Percentiles rank a stretch among this genome's conserved stretches.
phyloP scores from a whole-genome alignment of 2,888 invertebrate genomes.

The Cerceris ruficornis region DNA sequence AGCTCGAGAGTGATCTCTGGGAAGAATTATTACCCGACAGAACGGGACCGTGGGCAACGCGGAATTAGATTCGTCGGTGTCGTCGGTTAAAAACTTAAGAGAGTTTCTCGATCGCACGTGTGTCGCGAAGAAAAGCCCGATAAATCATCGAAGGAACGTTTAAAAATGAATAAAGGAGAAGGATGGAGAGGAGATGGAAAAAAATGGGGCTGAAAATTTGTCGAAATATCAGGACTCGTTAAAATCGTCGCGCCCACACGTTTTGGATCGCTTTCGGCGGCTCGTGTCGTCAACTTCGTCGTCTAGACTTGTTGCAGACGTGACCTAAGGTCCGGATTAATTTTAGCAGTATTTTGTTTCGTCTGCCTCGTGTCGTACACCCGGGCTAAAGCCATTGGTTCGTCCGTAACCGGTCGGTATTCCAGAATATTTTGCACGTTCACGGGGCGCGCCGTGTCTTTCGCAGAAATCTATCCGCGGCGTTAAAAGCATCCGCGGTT shows the following conservation, averaged over 20 bases:
- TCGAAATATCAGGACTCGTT: slow-evolving; percentile 52
- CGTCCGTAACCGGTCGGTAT: slow-evolving; percentile 44
- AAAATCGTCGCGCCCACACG: slow-evolving; percentile 55
- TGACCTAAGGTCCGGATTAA: slow-evolving; percentile 76
- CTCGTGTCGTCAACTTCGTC: slow-evolving; percentile 55
- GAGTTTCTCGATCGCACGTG: not conserved
- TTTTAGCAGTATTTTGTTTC: slow-evolving; percentile 78
- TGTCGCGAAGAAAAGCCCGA: not conserved
- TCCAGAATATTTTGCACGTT: slow-evolving; percentile 59
- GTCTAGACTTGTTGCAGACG: slow-evolving; percentile 78
- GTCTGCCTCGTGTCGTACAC: slow-evolving; percentile 66
- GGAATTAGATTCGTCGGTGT: no score
- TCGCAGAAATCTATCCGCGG: slow-evolving; percentile 49
- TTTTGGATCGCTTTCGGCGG: slow-evolving; percentile 44
- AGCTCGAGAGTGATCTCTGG: not conserved
- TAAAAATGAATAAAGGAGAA: not conserved
- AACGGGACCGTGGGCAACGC: no score
- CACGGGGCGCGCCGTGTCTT: slow-evolving; percentile 23
- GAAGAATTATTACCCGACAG: no score
- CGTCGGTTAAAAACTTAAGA: no score
- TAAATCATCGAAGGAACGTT: not conserved
- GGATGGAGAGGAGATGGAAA: not conserved
- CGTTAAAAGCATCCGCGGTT: slow-evolving; percentile 38
- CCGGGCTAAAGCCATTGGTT: slow-evolving; percentile 41
- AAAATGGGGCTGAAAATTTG: slow-evolving; percentile 41